Conservation (phyloP, 2,888 invertebrate species). For the Phytoseiulus persimilis region DNA sequence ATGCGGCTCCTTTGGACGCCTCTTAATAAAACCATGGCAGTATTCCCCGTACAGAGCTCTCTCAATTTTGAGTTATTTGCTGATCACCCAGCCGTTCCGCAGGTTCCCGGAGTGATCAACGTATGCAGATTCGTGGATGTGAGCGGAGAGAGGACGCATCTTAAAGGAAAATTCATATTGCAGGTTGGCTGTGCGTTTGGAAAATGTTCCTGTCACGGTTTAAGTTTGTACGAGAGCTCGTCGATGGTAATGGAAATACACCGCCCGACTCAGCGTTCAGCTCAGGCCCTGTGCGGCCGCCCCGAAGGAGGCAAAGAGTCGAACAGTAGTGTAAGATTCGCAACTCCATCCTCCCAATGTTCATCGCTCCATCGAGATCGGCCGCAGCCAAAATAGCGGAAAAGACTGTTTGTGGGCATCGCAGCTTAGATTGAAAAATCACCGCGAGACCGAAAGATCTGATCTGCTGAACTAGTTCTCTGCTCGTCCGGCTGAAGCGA, state of each 20-base stretch:
- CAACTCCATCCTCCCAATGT: not conserved
- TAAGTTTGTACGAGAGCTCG: slow-evolving; percentile 49
- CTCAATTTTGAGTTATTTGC: too few relatives aligned
- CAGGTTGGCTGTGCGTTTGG: slow-evolving; percentile 49
- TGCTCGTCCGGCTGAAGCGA: not conserved
- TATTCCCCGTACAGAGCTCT: too few relatives aligned
- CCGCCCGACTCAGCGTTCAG: not conserved
- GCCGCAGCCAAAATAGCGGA: too few relatives aligned
- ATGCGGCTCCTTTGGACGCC: too few relatives aligned
- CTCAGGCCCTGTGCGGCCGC: slow-evolving; percentile 1
- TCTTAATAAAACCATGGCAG: too few relatives aligned
- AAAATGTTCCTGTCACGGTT: slow-evolving; percentile 49
- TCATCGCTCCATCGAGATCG: not conserved
- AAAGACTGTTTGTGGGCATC: not conserved
- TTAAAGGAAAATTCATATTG: slow-evolving; percentile 8
- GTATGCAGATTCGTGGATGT: not conserved
- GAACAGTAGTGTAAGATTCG: not conserved
- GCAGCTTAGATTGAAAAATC: not conserved
- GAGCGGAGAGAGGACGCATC: not conserved
- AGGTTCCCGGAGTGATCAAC: not conserved
- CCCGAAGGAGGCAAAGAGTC: slow-evolving; percentile 13
- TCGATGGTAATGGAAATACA: slow-evolving; percentile 43
- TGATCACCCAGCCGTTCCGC: not conserved
- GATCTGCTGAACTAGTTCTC: not conserved
- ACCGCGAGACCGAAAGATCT: not conserved